phyloP scores from a whole-genome alignment of 2,888 invertebrate species.

The Amphimallon solstitiale region DNA sequence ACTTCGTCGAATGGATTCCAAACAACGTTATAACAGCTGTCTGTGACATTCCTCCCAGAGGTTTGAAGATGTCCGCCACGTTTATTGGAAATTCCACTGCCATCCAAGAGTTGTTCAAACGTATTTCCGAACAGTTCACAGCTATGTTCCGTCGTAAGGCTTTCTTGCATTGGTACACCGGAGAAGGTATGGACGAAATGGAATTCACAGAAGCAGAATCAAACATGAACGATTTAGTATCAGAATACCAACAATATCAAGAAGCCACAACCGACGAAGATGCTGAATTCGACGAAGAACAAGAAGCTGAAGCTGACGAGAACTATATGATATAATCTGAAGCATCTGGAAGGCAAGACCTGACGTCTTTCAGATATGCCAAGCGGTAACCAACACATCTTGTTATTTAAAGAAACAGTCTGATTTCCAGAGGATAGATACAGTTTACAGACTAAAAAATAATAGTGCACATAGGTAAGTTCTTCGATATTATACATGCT shows the following conservation, averaged over 20 bases:
- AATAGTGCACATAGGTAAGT: too few relatives aligned
- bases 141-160: conserved; percentile 98
- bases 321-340: conserved; percentile 64
- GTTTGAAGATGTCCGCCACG: conserved; percentile 93
- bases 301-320: conserved; percentile 77
- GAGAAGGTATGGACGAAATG: too few relatives aligned
- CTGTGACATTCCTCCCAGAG: conserved; percentile 92
- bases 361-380: too few relatives aligned
- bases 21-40: conserved; percentile 95
- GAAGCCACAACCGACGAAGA: conserved; percentile 87
- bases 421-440: too few relatives aligned
- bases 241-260: conserved; percentile 95
- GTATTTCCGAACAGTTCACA: conserved; percentile 90
- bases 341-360: too few relatives aligned
- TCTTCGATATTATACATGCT: too few relatives aligned
- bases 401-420: too few relatives aligned
- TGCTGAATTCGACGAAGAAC: conserved; percentile 83
- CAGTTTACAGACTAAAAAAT: too few relatives aligned
- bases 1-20: conserved; percentile 93
- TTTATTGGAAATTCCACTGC: conserved; percentile 95
- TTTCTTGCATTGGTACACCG: conserved; percentile 95
- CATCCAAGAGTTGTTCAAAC: conserved; percentile 92
- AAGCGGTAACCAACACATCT: too few relatives aligned
- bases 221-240: too few relatives aligned
- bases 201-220: too few relatives aligned